Percentiles rank a stretch among this genome's conserved stretches.
These are phyloP conservation scores for Glaucopsyche alexis DNA, from an alignment of 2,888 invertebrate genomes.

Conservation along the genomic window DNA sequence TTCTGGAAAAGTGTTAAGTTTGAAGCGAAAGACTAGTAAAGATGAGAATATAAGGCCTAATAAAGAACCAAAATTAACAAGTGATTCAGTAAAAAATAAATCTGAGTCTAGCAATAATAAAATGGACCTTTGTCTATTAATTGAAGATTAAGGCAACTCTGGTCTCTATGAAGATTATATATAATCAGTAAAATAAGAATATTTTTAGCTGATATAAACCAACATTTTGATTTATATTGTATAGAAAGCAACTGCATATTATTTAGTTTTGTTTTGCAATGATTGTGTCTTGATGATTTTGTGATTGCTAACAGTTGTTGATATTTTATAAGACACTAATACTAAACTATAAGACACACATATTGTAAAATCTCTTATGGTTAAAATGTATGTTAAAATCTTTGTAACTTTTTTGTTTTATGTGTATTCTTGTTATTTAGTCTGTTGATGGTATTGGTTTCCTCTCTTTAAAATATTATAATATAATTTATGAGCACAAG, in stretches of 20 bases:
- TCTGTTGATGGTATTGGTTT: not conserved
- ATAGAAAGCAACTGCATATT: not conserved
- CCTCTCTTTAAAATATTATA: not conserved
- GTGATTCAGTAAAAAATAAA: constrained; percentile 34
- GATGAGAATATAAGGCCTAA: constrained; percentile 51
- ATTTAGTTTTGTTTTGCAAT: not conserved
- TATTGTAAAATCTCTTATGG: not conserved
- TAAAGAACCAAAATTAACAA: constrained; percentile 39
- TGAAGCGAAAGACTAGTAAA: constrained; percentile 65
- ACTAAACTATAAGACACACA: too few species aligned
- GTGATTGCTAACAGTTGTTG: constrained; percentile 11
- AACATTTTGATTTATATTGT: not conserved
- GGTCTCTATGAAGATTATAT: not conserved
- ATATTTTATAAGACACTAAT: not conserved
- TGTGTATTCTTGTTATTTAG: not conserved
- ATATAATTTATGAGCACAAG: constrained; percentile 1
- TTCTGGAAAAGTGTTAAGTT: constrained; percentile 60
- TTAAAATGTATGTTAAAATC: not conserved
- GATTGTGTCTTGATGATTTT: constrained; percentile 13
- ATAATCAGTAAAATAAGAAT: not conserved
- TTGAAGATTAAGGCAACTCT: constrained; percentile 10
- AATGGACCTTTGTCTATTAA: not conserved
- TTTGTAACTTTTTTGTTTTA: not conserved
- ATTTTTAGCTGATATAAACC: not conserved
- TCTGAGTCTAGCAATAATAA: constrained; percentile 25